Evolutionary conservation across 2,797 vertebrate genomes (phyloP).

Genomic region (Pachyuromys duprasi): DNA sequence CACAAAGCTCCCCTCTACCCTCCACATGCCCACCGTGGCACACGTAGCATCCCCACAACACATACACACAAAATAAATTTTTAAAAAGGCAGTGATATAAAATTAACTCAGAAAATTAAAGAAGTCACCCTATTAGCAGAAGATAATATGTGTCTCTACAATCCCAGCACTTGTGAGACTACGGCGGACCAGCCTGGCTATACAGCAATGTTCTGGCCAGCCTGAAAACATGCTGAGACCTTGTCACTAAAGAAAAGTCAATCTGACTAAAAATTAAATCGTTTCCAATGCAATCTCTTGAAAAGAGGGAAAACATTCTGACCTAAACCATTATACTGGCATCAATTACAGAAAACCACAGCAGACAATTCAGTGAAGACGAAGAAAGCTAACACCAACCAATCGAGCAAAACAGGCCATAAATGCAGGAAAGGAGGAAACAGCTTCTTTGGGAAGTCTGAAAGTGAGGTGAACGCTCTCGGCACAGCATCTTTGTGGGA

Average conservation of each 20-base stretch:
- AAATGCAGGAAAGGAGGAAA: background rate
- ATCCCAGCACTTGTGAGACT: background rate
- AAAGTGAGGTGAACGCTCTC: conserved; percentile 21
- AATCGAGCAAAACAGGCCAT: background rate
- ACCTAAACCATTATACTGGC: background rate
- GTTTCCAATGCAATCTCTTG: background rate
- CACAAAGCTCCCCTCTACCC: background rate
- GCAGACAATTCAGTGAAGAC: background rate
- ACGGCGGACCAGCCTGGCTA: too few relatives aligned
- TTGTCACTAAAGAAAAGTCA: background rate
- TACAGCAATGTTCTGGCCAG: background rate
- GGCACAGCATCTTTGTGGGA: background rate
- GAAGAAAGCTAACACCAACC: background rate
- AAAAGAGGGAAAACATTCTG: background rate
- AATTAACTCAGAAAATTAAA: background rate
- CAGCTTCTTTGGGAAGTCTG: background rate
- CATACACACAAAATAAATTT: background rate
- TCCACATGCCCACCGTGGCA: too few relatives aligned
- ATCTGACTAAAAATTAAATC: background rate
- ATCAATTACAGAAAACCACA: conserved; percentile 38
- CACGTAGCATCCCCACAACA: background rate
- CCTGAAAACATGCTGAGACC: background rate
- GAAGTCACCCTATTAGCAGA: background rate
- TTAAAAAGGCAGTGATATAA: background rate
- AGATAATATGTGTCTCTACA: background rate